Evolutionary conservation across 2,888 invertebrate genomes (phyloP).

Genomic region (Euplagia quadripunctaria): DNA sequence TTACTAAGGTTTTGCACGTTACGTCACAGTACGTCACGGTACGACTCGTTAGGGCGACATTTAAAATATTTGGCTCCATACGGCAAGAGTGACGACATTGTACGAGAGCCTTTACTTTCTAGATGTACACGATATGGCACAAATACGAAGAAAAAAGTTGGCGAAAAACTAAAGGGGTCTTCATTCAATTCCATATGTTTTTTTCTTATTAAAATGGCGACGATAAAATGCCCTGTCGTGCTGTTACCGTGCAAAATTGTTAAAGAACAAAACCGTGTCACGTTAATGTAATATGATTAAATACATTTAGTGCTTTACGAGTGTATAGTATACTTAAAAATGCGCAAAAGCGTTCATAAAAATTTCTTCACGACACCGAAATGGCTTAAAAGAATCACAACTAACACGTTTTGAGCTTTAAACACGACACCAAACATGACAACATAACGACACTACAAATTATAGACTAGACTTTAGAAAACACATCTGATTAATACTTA

Average conservation of each 20-base stretch:
- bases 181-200: not conserved
- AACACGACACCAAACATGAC: constrained; percentile 63
- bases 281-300: constrained; percentile 34
- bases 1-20: not conserved
- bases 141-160: not conserved
- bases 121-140: not conserved
- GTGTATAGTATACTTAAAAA: constrained; percentile 71
- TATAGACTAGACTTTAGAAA: constrained; percentile 36
- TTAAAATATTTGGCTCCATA: not conserved
- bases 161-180: not conserved
- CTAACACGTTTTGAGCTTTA: constrained; percentile 67
- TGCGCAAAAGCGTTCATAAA: constrained; percentile 85
- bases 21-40: not conserved
- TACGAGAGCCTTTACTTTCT: not conserved
- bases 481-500: constrained; percentile 29
- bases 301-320: constrained; percentile 57
- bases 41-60: not conserved
- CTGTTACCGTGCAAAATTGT: not conserved
- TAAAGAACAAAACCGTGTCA: constrained; percentile 29
- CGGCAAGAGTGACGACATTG: too few relatives aligned
- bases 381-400: constrained; percentile 75
- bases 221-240: not conserved
- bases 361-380: constrained; percentile 80
- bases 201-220: not conserved
- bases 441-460: constrained; percentile 42